Percentiles rank a stretch among this genome's conserved stretches.
These are phyloP conservation scores for Megaceryle torquata DNA, from an alignment of 2,113 vertebrate genomes.

Conservation along the genomic window DNA sequence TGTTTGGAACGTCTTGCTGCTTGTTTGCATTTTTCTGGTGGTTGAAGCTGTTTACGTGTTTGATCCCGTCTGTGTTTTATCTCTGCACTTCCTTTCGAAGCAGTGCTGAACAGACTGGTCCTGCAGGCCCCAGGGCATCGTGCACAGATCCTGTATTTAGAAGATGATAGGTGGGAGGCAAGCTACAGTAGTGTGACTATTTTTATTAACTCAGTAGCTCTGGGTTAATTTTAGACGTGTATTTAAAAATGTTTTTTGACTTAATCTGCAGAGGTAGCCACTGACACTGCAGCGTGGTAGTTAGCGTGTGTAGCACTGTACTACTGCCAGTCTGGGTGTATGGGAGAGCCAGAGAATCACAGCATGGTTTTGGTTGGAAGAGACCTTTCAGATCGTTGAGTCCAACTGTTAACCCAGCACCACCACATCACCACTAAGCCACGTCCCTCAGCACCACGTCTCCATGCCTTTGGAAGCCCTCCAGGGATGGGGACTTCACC, in stretches of 20 bases:
- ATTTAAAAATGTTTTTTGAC: background rate
- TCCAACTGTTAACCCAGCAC: background rate
- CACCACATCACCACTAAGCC: background rate
- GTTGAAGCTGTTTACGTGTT: background rate
- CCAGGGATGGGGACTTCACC: background rate
- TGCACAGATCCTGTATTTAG: background rate
- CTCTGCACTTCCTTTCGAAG: background rate
- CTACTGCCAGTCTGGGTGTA: background rate
- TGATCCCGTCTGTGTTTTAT: background rate
- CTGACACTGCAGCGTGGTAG: background rate
- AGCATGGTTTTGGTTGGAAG: background rate
- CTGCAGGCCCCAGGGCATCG: background rate
- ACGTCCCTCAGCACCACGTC: background rate
- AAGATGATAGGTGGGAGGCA: background rate
- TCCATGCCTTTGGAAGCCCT: background rate
- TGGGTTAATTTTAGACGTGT: background rate
- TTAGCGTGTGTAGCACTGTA: background rate
- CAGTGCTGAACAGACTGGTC: background rate
- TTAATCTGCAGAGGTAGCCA: background rate
- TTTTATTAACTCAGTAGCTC: background rate
- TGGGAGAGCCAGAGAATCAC: background rate
- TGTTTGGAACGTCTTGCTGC: background rate
- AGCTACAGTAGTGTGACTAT: background rate
- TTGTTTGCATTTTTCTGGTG: background rate
- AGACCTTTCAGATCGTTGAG: background rate